A percentile compares a stretch with the other conserved stretches of the same genome.
These are phyloP conservation scores for Macroramphosus scolopax DNA, from an alignment of 2,797 vertebrate species.

Conservation along the genomic window DNA sequence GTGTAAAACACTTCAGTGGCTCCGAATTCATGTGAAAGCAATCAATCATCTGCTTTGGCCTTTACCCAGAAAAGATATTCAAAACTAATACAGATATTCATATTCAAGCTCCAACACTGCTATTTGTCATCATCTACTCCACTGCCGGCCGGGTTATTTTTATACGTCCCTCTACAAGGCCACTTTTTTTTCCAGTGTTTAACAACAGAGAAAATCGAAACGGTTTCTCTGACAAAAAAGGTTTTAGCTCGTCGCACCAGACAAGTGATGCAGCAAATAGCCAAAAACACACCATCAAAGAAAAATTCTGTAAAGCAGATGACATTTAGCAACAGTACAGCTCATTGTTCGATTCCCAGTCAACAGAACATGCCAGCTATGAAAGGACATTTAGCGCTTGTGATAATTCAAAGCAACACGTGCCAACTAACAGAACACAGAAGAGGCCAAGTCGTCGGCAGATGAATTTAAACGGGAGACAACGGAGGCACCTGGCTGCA, in stretches of 20 bases:
- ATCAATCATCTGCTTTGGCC: not conserved
- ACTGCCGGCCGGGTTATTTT: constrained; percentile 3
- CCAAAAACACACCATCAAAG: constrained; percentile 1
- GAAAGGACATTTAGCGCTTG: constrained; percentile 33
- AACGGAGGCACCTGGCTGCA: constrained; percentile 43
- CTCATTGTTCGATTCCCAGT: no score
- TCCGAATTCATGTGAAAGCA: not conserved
- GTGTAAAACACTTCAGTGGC: not conserved
- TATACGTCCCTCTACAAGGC: not conserved
- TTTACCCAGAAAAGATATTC: not conserved
- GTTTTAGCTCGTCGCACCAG: not conserved
- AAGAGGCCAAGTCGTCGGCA: constrained; percentile 27
- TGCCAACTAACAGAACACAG: constrained; percentile 19
- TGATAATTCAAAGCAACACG: constrained; percentile 11
- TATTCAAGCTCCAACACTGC: constrained; percentile 1
- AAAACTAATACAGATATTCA: constrained; percentile 3
- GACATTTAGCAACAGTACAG: no score
- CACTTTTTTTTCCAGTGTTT: no score
- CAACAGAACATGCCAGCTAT: constrained; percentile 29
- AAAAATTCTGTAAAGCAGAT: no score
- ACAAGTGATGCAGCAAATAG: constrained; percentile 1
- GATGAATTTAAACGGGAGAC: constrained; percentile 42
- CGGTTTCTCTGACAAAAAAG: no score
- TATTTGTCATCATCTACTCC: constrained; percentile 9
- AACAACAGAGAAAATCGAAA: no score